phyloP scores from a whole-genome alignment of 2,113 vertebrate genomes.

The Sakesphorus luctuosus region DNA sequence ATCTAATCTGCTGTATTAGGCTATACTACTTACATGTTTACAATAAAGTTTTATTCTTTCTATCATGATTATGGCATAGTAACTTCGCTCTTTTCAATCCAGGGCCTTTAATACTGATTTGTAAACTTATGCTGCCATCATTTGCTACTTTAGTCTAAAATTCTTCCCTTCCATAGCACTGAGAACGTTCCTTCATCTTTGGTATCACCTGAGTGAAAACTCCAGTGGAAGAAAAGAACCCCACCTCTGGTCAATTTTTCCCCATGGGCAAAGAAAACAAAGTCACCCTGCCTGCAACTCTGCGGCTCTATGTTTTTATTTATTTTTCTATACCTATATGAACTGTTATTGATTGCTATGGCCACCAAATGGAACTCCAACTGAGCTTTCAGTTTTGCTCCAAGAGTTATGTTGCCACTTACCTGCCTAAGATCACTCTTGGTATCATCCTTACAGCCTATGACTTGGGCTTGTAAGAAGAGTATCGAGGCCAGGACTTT shows the following conservation, averaged over 20 bases:
- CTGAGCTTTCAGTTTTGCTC: neutral
- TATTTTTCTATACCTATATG: neutral
- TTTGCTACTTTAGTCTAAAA: neutral
- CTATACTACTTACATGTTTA: neutral
- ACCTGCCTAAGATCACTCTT: neutral
- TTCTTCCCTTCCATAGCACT: neutral
- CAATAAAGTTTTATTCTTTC: neutral
- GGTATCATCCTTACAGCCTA: neutral
- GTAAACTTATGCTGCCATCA: neutral
- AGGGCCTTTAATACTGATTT: neutral
- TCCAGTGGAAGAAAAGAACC: neutral
- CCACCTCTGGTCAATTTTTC: neutral
- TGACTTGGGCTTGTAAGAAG: neutral
- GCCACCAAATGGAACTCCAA: neutral
- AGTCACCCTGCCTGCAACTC: neutral
- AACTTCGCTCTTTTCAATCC: neutral
- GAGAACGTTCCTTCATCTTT: neutral
- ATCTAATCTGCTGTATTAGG: neutral
- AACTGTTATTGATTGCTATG: neutral
- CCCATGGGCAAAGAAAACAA: neutral
- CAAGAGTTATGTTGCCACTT: neutral
- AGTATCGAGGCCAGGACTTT: neutral
- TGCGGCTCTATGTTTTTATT: neutral
- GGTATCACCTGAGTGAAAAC: neutral
- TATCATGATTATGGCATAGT: neutral